These are phyloP conservation scores for Poeciliopsis paucimaculata DNA, from an alignment of 2,797 vertebrate species.

Conservation along the genomic window DNA sequence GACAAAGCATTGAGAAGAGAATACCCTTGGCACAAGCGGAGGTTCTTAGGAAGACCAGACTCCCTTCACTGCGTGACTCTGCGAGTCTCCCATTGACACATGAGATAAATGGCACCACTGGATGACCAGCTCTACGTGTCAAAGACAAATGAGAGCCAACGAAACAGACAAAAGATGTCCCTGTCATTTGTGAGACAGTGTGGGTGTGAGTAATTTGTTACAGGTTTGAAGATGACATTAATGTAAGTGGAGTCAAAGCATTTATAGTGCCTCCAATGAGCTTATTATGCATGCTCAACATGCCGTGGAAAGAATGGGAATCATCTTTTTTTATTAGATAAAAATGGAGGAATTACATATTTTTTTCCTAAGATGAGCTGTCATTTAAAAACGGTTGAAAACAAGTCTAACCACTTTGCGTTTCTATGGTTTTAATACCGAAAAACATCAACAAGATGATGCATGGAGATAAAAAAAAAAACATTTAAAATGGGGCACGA, in stretches of 20 bases:
- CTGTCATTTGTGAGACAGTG: conserved; percentile 39
- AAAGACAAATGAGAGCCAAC: conserved; percentile 79
- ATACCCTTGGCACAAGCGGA: conserved; percentile 20
- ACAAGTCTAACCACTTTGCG: neutral
- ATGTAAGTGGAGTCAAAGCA: conserved; percentile 58
- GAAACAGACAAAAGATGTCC: conserved; percentile 66
- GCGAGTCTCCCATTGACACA: conserved; percentile 62
- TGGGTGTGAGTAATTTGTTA: conserved; percentile 71
- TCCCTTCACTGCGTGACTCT: conserved; percentile 49
- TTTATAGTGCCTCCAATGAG: conserved; percentile 41
- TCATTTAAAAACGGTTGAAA: conserved; percentile 3
- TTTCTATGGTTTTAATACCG: conserved; percentile 12
- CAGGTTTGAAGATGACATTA: conserved; percentile 69
- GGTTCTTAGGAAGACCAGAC: conserved; percentile 49
- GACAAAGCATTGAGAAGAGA: conserved; percentile 27
- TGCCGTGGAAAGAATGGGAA: conserved; percentile 11
- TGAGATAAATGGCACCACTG: conserved; percentile 70
- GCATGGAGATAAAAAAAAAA: conserved; percentile 18
- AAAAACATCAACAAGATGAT: conserved; percentile 12
- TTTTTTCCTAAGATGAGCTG: conserved; percentile 11
- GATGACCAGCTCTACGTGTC: conserved; percentile 61
- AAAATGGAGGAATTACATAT: neutral
- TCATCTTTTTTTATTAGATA: conserved; percentile 13
- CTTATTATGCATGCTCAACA: conserved; percentile 40
- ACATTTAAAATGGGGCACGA: conserved; percentile 16